phyloP scores from a whole-genome alignment of 2,113 vertebrate species.

The Crotalus helleri region DNA sequence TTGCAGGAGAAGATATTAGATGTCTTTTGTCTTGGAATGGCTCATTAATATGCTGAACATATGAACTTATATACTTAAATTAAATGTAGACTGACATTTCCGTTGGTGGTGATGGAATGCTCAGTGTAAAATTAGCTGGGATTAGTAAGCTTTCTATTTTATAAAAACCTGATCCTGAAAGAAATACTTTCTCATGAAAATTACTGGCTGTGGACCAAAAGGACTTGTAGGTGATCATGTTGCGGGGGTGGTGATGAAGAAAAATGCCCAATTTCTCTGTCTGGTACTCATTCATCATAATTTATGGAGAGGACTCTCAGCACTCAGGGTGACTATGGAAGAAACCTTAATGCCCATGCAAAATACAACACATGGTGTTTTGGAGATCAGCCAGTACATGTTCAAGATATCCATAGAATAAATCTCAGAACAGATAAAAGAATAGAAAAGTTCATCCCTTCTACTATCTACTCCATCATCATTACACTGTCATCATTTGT shows the following conservation, averaged over 20 bases:
- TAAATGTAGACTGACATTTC: not conserved
- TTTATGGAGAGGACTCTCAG: not conserved
- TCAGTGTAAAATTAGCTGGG: not conserved
- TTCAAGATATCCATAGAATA: not conserved
- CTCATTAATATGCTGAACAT: not conserved
- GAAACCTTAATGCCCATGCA: not conserved
- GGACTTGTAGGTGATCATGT: not conserved
- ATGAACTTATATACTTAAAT: not conserved
- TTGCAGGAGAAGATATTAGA: not conserved
- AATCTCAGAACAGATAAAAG: not conserved
- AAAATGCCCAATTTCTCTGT: not conserved
- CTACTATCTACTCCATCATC: not conserved
- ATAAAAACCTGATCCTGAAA: not conserved
- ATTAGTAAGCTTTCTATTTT: constrained; percentile 5
- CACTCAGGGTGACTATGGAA: not conserved
- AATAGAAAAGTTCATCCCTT: not conserved
- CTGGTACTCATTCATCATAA: not conserved
- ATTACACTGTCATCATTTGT: not conserved
- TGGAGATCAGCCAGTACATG: not conserved
- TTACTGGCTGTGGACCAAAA: not conserved
- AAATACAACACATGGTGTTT: not conserved
- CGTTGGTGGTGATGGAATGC: not conserved
- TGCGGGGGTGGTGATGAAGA: not conserved
- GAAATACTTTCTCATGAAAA: not conserved
- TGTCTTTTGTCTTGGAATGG: not conserved